Percentiles rank a stretch among this genome's conserved stretches.
phyloP scores from a whole-genome alignment of 2,113 vertebrate species.

The Acanthochromis polyacanthus region DNA sequence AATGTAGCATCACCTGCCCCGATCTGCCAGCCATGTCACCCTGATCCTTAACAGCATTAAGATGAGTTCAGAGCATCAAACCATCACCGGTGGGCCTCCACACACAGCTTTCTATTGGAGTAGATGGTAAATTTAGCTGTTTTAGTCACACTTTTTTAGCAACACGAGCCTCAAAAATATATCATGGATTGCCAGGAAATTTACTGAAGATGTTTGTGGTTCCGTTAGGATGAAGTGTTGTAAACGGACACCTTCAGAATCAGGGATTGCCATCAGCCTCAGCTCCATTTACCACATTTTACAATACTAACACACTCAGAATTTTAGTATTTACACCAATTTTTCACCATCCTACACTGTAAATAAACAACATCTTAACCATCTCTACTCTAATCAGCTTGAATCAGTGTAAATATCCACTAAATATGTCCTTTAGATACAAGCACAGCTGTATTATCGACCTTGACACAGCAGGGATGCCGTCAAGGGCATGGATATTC shows the following conservation, averaged over 20 bases:
- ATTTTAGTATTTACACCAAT: too few relatives aligned
- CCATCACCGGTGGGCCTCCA: background rate
- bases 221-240: too few relatives aligned
- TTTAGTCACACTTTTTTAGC: too few relatives aligned
- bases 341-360: too few relatives aligned
- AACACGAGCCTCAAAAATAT: too few relatives aligned
- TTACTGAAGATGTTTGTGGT: too few relatives aligned
- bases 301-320: too few relatives aligned
- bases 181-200: too few relatives aligned
- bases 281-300: background rate
- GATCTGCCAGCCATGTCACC: slow-evolving; percentile 10
- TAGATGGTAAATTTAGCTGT: too few relatives aligned
- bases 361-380: background rate
- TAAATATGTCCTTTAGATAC: background rate
- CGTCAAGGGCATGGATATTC: slow-evolving; percentile 29
- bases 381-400: background rate
- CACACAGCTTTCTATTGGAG: background rate
- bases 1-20: slow-evolving; percentile 1
- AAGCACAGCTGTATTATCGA: slow-evolving; percentile 4
- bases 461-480: slow-evolving; percentile 15
- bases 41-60: background rate
- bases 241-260: too few relatives aligned
- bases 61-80: background rate
- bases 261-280: background rate
- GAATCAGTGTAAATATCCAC: background rate